Conservation (phyloP, 1,140 invertebrate genomes). For the Colletes gigas region DNA sequence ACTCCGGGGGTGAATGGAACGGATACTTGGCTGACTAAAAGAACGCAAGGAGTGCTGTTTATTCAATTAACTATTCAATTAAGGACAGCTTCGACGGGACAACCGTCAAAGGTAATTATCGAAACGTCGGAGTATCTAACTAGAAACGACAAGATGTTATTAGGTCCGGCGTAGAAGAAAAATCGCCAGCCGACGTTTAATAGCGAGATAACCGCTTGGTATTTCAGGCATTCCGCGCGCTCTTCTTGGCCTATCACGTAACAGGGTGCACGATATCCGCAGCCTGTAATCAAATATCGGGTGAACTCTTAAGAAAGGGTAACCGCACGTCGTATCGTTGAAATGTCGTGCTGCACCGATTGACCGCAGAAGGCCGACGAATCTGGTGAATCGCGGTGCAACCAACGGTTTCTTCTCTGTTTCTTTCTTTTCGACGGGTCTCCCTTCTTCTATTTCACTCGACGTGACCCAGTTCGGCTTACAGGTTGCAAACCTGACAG, state of each 20-base stretch:
- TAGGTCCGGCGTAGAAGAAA: too few species aligned
- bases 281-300: conserved; percentile 40
- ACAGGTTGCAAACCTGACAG: conserved; percentile 38
- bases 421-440: neutral
- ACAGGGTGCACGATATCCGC: conserved; percentile 35
- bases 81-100: neutral
- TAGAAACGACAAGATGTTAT: neutral
- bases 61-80: conserved; percentile 1
- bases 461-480: conserved; percentile 26
- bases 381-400: conserved; percentile 12
- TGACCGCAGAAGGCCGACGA: conserved; percentile 28
- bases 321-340: conserved; percentile 49
- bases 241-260: conserved; percentile 38
- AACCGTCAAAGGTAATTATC: conserved; percentile 1
- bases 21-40: too few species aligned
- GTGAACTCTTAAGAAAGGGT: conserved; percentile 45
- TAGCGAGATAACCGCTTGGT: neutral
- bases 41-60: neutral
- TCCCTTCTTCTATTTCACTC: conserved; percentile 2
- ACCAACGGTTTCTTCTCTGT: conserved; percentile 7
- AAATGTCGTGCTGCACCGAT: conserved; percentile 26
- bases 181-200: neutral
- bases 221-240: conserved; percentile 26
- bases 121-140: neutral
- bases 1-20: too few species aligned